Conservation (phyloP, 2,888 invertebrate genomes). For the Xestia ashworthii region DNA sequence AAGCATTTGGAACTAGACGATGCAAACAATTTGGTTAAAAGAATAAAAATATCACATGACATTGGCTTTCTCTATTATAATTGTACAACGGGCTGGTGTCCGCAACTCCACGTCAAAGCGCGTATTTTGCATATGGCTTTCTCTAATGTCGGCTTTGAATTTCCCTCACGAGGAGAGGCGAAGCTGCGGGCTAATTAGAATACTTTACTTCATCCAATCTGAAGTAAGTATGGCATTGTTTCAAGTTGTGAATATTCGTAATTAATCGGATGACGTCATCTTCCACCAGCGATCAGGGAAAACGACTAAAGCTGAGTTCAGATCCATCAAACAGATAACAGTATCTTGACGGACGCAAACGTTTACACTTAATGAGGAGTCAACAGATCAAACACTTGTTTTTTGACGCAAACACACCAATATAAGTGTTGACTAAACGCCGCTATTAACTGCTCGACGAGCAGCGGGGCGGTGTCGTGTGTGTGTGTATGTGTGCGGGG, state of each 20-base stretch:
- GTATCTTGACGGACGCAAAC: conserved; percentile 23
- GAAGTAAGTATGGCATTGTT: not conserved
- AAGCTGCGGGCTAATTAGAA: not conserved
- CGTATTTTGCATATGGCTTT: too few relatives aligned
- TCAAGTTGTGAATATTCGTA: not conserved
- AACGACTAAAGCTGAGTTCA: not conserved
- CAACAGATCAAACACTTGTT: conserved; percentile 61
- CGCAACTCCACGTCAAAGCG: too few relatives aligned
- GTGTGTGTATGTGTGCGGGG: conserved; percentile 29
- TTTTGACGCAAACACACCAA: conserved; percentile 38
- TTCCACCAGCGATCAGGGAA: not conserved
- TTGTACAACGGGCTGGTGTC: too few relatives aligned
- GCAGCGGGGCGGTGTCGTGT: not conserved
- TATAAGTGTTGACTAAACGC: conserved; percentile 44
- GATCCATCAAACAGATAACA: conserved; percentile 37
- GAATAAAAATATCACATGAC: too few relatives aligned
- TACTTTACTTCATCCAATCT: not conserved
- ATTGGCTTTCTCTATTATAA: too few relatives aligned
- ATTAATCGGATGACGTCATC: not conserved
- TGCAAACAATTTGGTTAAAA: not conserved
- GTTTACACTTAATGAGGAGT: conserved; percentile 45
- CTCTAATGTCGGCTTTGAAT: not conserved
- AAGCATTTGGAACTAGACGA: not conserved
- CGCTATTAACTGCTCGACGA: conserved; percentile 25
- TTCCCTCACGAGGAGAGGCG: not conserved